A percentile compares a stretch with the other conserved stretches of the same genome.
Conservation (phyloP, 2,113 vertebrate genomes). For the Laticauda laticaudata region DNA sequence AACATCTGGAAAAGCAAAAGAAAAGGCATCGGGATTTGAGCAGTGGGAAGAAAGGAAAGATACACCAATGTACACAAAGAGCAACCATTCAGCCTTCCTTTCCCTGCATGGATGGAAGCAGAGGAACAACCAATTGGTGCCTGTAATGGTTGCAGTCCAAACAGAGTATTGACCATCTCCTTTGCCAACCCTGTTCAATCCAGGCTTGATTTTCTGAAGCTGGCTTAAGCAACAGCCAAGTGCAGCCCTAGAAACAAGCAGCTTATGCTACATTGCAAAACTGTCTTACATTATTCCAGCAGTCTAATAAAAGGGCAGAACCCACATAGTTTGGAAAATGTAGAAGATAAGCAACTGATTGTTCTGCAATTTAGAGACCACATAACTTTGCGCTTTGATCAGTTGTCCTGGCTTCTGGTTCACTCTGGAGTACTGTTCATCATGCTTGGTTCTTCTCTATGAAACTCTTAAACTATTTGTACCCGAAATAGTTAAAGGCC, state of each 20-base stretch:
- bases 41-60: neutral
- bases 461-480: neutral
- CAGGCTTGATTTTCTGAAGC: neutral
- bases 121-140: neutral
- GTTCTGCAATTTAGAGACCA: neutral
- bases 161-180: neutral
- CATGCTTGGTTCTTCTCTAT: neutral
- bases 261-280: neutral
- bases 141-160: neutral
- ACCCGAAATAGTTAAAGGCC: neutral
- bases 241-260: neutral
- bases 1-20: neutral
- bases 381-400: neutral
- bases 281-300: neutral
- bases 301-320: neutral
- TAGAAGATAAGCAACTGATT: neutral
- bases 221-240: neutral
- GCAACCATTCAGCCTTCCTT: neutral
- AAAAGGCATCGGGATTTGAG: neutral
- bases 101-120: neutral
- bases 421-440: neutral
- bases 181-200: neutral
- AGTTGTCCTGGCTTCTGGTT: neutral
- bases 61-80: neutral
- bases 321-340: neutral